These are phyloP conservation scores for Serrognathus titanus DNA, from an alignment of 2,888 invertebrate genomes.

Conservation along the genomic window DNA sequence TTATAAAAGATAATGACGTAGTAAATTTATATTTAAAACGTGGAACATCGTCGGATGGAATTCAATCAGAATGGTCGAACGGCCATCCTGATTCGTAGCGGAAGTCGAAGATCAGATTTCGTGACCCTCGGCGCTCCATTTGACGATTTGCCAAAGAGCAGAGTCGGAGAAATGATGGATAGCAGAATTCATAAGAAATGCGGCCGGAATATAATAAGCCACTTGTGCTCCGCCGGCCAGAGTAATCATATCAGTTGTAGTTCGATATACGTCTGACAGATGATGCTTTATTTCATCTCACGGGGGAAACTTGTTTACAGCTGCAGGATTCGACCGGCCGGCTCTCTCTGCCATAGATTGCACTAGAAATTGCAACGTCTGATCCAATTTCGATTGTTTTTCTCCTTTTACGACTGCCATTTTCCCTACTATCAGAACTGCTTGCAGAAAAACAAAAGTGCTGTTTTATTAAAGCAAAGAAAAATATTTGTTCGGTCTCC, in stretches of 20 bases:
- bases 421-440: background rate
- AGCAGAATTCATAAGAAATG: slow-evolving; percentile 42
- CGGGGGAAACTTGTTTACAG: slow-evolving; percentile 18
- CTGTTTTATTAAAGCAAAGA: slow-evolving; percentile 10
- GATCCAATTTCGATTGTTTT: slow-evolving; percentile 18
- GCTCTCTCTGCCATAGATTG: slow-evolving; percentile 14
- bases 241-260: slow-evolving; percentile 28
- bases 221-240: slow-evolving; percentile 31
- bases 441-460: slow-evolving; percentile 3
- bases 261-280: slow-evolving; percentile 26
- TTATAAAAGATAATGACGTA: background rate
- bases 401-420: slow-evolving; percentile 7
- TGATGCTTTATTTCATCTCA: slow-evolving; percentile 23
- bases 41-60: slow-evolving; percentile 1
- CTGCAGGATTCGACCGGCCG: slow-evolving; percentile 11
- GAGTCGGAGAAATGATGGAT: slow-evolving; percentile 42
- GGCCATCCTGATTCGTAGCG: background rate
- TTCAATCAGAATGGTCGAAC: slow-evolving; percentile 2
- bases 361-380: slow-evolving; percentile 20
- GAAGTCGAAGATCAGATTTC: slow-evolving; percentile 38
- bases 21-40: slow-evolving; percentile 1
- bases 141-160: slow-evolving; percentile 44
- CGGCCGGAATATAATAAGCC: slow-evolving; percentile 43
- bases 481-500: slow-evolving; percentile 6
- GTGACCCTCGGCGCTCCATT: slow-evolving; percentile 42